Evolutionary conservation across 2,888 invertebrate species (phyloP).

Genomic region (Caenorhabditis sp.): DNA sequence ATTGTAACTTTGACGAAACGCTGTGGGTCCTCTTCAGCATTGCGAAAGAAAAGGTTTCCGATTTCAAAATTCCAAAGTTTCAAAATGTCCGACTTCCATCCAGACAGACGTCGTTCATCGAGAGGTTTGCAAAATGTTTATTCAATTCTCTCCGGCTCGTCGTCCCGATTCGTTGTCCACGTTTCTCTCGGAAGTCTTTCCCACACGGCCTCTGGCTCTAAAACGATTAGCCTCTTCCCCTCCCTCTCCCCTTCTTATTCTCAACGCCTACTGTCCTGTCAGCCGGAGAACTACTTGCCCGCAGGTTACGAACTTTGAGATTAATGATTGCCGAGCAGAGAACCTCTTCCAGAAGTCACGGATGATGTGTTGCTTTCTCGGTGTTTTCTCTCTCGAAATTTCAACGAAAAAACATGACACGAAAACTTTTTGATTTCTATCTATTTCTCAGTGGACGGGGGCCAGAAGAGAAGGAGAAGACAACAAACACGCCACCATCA

Average conservation of each 20-base stretch:
- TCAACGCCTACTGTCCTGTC: constrained; percentile 7
- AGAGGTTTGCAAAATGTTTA: constrained; percentile 28
- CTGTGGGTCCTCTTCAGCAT: not conserved
- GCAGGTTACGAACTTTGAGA: constrained; percentile 17
- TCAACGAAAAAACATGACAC: constrained; percentile 1
- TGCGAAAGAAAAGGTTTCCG: constrained; percentile 39
- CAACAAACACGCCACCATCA: constrained; percentile 55
- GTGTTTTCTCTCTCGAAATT: constrained; percentile 2
- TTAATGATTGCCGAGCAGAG: not conserved
- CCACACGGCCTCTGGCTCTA: constrained; percentile 37
- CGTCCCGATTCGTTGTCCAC: constrained; percentile 21
- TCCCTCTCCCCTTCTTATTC: constrained; percentile 9
- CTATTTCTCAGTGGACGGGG: constrained; percentile 15
- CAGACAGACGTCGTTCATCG: constrained; percentile 27
- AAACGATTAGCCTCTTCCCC: constrained; percentile 39
- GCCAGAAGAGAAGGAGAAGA: constrained; percentile 18
- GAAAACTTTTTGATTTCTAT: constrained; percentile 56
- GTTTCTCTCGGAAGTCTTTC: constrained; percentile 21
- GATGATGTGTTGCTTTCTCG: constrained; percentile 10
- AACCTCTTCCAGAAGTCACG: not conserved
- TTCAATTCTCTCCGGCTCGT: no score
- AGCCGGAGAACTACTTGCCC: constrained; percentile 42
- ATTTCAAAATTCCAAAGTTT: constrained; percentile 26
- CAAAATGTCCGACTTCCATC: no score
- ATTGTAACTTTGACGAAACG: constrained; percentile 13